These are phyloP conservation scores for Oreochromis tanganicae DNA, from an alignment of 2,113 vertebrate genomes.

Conservation along the genomic window DNA sequence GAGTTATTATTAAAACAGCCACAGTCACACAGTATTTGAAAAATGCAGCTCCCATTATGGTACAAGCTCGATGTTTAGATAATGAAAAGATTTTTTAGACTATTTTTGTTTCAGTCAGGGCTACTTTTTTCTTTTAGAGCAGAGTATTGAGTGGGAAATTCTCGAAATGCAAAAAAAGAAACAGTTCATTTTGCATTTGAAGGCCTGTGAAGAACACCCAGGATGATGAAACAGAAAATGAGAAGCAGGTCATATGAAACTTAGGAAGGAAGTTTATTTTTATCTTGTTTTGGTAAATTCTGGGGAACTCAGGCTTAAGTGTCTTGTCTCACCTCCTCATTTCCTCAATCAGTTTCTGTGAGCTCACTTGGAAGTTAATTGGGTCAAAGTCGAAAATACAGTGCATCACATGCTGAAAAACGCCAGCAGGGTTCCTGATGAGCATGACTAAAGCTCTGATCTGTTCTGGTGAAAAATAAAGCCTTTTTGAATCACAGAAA, in stretches of 20 bases:
- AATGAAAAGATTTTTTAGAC: neutral
- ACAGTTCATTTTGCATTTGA: neutral
- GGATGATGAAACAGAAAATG: neutral
- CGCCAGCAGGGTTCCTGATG: neutral
- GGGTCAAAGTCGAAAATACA: neutral
- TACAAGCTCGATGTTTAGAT: neutral
- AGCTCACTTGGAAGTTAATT: neutral
- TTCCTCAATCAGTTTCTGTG: neutral
- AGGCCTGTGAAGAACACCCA: neutral
- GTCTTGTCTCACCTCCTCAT: neutral
- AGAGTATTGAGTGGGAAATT: neutral
- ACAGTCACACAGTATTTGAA: neutral
- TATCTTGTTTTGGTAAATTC: neutral
- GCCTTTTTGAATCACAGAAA: neutral
- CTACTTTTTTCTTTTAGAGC: neutral
- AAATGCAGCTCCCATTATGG: neutral
- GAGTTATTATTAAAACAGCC: neutral
- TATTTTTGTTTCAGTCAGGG: neutral
- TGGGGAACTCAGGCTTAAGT: neutral
- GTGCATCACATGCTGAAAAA: neutral
- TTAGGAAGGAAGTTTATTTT: constrained; percentile 30
- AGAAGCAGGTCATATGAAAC: neutral
- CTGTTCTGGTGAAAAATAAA: neutral
- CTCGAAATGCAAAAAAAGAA: neutral
- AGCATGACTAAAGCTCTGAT: neutral